Evolutionary conservation across 2,888 invertebrate genomes (phyloP).

Genomic region (Phoenoteleia sp.): DNA sequence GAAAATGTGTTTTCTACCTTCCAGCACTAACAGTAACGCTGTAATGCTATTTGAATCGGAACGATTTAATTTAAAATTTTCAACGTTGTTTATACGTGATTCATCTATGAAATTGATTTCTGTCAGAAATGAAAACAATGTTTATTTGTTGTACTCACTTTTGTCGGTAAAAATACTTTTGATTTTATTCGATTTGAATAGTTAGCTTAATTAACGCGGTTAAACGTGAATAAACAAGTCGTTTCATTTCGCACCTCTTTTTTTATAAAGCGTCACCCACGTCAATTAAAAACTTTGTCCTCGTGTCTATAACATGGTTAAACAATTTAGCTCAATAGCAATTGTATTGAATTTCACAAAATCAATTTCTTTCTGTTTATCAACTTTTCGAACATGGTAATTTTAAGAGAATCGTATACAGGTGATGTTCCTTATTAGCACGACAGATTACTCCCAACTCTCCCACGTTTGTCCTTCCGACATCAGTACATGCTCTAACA

Average conservation of each 20-base stretch:
- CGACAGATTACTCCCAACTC: conserved; percentile 50
- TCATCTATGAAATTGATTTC: conserved; percentile 35
- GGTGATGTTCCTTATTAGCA: conserved; percentile 45
- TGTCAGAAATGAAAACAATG: conserved; percentile 3
- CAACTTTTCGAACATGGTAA: conserved; percentile 33
- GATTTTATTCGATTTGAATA: conserved; percentile 4
- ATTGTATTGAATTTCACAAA: conserved; percentile 21
- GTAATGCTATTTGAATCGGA: conserved; percentile 26
- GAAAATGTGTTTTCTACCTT: conserved; percentile 26
- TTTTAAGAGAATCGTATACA: conserved; percentile 34
- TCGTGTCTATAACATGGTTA: conserved; percentile 2
- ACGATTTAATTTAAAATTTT: conserved; percentile 40
- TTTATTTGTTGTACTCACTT: conserved; percentile 9
- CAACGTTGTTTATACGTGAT: conserved; percentile 9
- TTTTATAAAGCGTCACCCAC: neutral
- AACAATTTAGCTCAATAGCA: conserved; percentile 9
- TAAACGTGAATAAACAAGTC: conserved; percentile 27
- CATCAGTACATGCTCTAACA: conserved; percentile 18
- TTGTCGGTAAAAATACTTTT: conserved; percentile 18
- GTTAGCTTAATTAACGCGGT: conserved; percentile 23
- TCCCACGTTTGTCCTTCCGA: conserved; percentile 47
- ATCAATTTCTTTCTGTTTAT: conserved; percentile 16
- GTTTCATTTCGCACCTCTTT: neutral
- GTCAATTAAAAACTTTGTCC: conserved; percentile 32
- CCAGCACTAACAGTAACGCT: conserved; percentile 1